Evolutionary conservation across 2,888 invertebrate species (phyloP).

Genomic region (Cyclophora punctaria): DNA sequence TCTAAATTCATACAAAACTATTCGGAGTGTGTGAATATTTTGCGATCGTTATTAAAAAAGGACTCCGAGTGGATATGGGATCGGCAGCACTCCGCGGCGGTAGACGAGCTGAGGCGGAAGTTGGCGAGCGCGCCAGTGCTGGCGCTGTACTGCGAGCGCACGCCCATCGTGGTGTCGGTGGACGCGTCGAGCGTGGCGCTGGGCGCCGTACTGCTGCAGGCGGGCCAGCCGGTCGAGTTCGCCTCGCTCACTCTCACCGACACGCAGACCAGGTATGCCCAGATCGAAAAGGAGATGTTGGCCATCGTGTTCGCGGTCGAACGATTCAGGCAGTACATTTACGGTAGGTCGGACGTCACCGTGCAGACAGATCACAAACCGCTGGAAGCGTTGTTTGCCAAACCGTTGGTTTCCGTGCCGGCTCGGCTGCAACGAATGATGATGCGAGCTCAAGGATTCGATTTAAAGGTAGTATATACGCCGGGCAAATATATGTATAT

Average conservation of each 20-base stretch:
- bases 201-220: slow-evolving; percentile 20
- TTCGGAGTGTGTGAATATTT: slow-evolving; percentile 8
- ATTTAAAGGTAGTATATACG: slow-evolving; percentile 7
- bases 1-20: slow-evolving; percentile 22
- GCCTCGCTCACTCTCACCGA: background rate
- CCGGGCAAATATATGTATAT: slow-evolving; percentile 6
- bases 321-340: slow-evolving; percentile 19
- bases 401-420: slow-evolving; percentile 7
- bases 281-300: slow-evolving; percentile 26
- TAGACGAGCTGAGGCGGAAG: slow-evolving; percentile 8
- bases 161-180: slow-evolving; percentile 10
- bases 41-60: slow-evolving; percentile 14
- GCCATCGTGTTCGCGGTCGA: slow-evolving; percentile 2
- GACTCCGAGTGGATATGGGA: slow-evolving; percentile 18
- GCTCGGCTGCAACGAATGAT: slow-evolving; percentile 11
- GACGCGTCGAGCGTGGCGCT: slow-evolving; percentile 15
- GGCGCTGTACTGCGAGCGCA: slow-evolving; percentile 6
- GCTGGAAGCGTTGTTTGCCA: slow-evolving; percentile 10
- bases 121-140: slow-evolving; percentile 2
- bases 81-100: background rate
- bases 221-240: background rate
- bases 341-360: slow-evolving; percentile 2
- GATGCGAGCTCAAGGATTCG: slow-evolving; percentile 8
- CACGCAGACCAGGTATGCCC: slow-evolving; percentile 17
- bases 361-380: slow-evolving; percentile 15